Evolutionary conservation across 2,888 invertebrate genomes (phyloP), one percentile per base, ranked within the genome.

Genomic region (Lasioglossum vierecki): DNA sequence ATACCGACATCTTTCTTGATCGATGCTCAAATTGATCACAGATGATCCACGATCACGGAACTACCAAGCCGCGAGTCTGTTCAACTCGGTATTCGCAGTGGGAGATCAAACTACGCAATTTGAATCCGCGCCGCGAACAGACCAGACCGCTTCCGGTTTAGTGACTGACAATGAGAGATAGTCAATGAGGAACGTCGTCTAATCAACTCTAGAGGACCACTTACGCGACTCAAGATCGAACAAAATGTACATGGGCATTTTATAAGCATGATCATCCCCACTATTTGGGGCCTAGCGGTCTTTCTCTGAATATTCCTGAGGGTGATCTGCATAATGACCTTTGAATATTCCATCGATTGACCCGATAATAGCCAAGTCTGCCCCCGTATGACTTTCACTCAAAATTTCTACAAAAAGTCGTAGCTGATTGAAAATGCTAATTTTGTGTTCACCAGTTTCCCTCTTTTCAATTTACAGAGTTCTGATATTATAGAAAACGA

Each of bases 221-320:
- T 35, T 0, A 30, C 35, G 39, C 71, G 22, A 87, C 26, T 85
- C 57, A 60, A 49, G 73, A 46, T 39, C 11, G 39, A 26, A 41
- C n/a, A 53, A 46, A 73, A 46, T 57, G 22, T 2, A 4, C 35
- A 66, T 66, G 9, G 60, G n/a, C 82, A 53, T 85, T 78, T 90
- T 91, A 92, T 91, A 89, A 89, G 30, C 41, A 75, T 70, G n/a
- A 2, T 44, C 22, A 39, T 35, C 86, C 79, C 71, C 77, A 22
- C 79, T 22, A 76, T 9, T 22, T 4, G 8, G 9, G 15, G 15
- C 6, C 49, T 3, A 15, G 0, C 18, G n/a, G 6, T 60, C 30
- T 18, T 53, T 8, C 8, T 74, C 1, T 80, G 76, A 84, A 80
- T 85, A 80, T 85, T 85, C 76, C 41, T 1, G 4, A 74, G 60